Evolutionary conservation across 2,797 vertebrate genomes (phyloP), one percentile per base, ranked within the genome.

Genomic region (Sebastes alutus): DNA sequence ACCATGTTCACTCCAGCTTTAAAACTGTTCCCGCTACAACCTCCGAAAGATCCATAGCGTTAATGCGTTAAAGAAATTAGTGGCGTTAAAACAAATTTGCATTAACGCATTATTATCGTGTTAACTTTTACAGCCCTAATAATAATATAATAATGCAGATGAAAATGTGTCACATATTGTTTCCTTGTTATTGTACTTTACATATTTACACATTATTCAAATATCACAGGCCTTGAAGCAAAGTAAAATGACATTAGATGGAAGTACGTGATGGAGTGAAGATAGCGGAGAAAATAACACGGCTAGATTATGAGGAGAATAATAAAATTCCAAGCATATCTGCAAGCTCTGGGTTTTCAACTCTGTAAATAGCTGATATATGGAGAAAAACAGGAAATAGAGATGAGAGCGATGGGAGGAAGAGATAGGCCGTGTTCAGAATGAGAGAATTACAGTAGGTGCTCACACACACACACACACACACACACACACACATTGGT

Each of bases 331-430:
- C 20, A 46, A 11, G 27, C 61, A 32, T 84, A 90, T 89, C 84
- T 82, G 74, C 55, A 52, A 72, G 78, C 62, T 77, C 73, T 33
- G 46, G 52, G 61, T 65, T 88, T 83, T 80, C 81, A 81, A 77
- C 79, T 87, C 72, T 82, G 72, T 89, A 87, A 93, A 88, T 80
- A 91, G 78, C 79, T 88, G 87, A 84, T 92, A 81, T 88, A 88
- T 87, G 59, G 80, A 85, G 86, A 78, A 89, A 90, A 89, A 90
- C 85, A 91, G 86, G 83, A 92, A 90, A 89, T 88, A 82, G 85
- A 88, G 86, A 89, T 84, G 85, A 92, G 84, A 84, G 79, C 63
- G 88, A 88, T 87, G 70, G 62, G 38, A 80, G 63, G 79, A 86
- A 72, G 75, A 83, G 81, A 85, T 78, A 72, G 59, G 35, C 46